These are phyloP conservation scores for Anolis sagrei DNA, from an alignment of 2,113 vertebrate genomes.

Conservation along the genomic window DNA sequence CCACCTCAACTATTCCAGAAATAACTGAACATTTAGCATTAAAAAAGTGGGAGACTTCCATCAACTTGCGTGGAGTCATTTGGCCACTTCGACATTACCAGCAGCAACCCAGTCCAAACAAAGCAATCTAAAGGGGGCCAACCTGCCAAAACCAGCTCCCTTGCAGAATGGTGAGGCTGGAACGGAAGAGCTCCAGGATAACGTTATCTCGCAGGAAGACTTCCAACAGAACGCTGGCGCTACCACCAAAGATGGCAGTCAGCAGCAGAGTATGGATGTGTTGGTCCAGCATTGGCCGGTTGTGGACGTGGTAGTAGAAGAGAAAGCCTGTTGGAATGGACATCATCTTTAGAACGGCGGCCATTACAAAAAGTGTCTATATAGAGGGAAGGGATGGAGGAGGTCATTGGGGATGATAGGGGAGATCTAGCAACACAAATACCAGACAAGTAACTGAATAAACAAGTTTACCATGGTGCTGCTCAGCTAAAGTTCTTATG, in stretches of 20 bases:
- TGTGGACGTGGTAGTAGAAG: conserved; percentile 89
- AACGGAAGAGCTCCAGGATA: conserved; percentile 85
- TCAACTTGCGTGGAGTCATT: no score
- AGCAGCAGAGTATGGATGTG: conserved; percentile 92
- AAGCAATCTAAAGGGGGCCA: fast-evolving
- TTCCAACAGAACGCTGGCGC: conserved; percentile 78
- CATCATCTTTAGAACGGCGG: neutral
- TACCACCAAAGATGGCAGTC: conserved; percentile 77
- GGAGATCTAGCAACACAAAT: no score
- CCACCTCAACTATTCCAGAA: neutral
- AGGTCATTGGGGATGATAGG: no score
- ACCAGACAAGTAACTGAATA: no score
- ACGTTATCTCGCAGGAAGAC: conserved; percentile 83
- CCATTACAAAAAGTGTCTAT: neutral
- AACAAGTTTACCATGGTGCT: no score
- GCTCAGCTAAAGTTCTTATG: no score
- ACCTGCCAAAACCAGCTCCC: conserved; percentile 99
- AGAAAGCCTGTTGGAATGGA: conserved; percentile 80
- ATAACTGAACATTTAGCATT: neutral
- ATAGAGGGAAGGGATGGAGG: no score
- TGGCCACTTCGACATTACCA: neutral
- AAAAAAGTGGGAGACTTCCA: no score
- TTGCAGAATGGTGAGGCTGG: conserved; percentile 86
- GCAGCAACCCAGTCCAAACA: neutral
- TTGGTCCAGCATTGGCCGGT: conserved; percentile 84